phyloP scores from a whole-genome alignment of 2,888 invertebrate species.

The Trachelus troglodyta region DNA sequence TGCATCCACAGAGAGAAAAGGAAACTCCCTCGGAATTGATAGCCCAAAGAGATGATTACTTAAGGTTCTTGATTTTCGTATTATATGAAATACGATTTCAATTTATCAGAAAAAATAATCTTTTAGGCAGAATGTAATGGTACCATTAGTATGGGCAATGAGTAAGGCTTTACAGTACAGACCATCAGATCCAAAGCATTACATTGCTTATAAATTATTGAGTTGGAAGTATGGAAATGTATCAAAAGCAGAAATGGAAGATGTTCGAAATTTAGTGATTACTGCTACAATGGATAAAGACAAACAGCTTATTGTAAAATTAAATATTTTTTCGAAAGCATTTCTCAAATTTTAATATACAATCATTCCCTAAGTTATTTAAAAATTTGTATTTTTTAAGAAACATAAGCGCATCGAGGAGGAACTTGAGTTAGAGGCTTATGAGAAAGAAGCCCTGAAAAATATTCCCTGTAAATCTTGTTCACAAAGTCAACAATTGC shows the following conservation, averaged over 20 bases:
- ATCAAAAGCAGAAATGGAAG: slow-evolving; percentile 24
- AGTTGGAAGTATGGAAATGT: slow-evolving; percentile 43
- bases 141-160: slow-evolving; percentile 49
- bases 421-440: slow-evolving; percentile 4
- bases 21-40: slow-evolving; percentile 4
- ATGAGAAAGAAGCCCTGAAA: slow-evolving; percentile 5
- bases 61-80: slow-evolving; percentile 6
- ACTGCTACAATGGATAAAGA: slow-evolving; percentile 30
- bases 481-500: slow-evolving; percentile 10
- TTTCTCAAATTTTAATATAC: neutral
- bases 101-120: slow-evolving; percentile 3
- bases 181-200: slow-evolving; percentile 45
- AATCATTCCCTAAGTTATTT: neutral
- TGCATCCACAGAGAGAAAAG: neutral
- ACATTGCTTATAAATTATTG: slow-evolving; percentile 43
- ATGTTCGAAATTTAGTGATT: slow-evolving; percentile 26
- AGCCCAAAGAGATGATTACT: slow-evolving; percentile 11
- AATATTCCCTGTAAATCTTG: slow-evolving; percentile 16
- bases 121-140: slow-evolving; percentile 42
- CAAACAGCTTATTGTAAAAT: slow-evolving; percentile 21
- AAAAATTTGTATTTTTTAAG: neutral
- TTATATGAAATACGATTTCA: neutral
- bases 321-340: neutral
- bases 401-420: neutral
- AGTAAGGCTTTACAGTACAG: slow-evolving; percentile 35